Conservation (phyloP, 2,888 invertebrate genomes). For the Morpho deidamia region DNA sequence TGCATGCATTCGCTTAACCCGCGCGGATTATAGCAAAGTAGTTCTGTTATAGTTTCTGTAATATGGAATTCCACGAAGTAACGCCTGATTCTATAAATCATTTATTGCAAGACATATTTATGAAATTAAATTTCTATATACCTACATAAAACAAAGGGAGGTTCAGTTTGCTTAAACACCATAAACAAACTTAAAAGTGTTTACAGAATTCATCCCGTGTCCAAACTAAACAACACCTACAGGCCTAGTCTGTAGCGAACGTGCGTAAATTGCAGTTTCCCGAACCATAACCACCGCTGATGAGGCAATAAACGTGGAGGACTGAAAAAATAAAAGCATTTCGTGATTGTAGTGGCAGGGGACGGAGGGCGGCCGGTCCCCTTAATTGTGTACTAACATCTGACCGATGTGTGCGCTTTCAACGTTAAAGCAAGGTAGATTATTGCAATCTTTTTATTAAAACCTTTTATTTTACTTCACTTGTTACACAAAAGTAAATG, state of each 20-base stretch:
- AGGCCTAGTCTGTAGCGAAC: conserved; percentile 24
- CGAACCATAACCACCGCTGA: conserved; percentile 51
- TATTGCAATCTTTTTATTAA: too few species aligned
- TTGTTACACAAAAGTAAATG: too few species aligned
- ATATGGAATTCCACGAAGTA: too few species aligned
- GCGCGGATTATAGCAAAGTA: too few species aligned
- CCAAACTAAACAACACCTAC: conserved; percentile 7
- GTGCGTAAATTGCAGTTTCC: conserved; percentile 38
- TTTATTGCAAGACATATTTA: too few species aligned
- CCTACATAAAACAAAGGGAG: too few species aligned
- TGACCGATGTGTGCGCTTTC: conserved; percentile 17
- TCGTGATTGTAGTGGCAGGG: conserved; percentile 55
- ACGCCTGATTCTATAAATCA: too few species aligned
- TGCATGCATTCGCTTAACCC: too few species aligned
- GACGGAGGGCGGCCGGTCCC: conserved; percentile 18
- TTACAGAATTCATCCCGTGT: neutral
- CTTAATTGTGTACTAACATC: conserved; percentile 21
- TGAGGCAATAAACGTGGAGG: conserved; percentile 62
- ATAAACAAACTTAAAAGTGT: neutral
- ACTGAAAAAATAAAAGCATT: conserved; percentile 67
- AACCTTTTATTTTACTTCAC: too few species aligned
- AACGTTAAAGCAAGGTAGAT: conserved; percentile 1
- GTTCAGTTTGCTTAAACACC: too few species aligned
- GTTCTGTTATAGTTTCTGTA: too few species aligned
- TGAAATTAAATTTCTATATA: too few species aligned